Percentiles rank a stretch among this genome's conserved stretches.
phyloP scores from a whole-genome alignment of 2,888 invertebrate genomes.

The Chouioia cunea region DNA sequence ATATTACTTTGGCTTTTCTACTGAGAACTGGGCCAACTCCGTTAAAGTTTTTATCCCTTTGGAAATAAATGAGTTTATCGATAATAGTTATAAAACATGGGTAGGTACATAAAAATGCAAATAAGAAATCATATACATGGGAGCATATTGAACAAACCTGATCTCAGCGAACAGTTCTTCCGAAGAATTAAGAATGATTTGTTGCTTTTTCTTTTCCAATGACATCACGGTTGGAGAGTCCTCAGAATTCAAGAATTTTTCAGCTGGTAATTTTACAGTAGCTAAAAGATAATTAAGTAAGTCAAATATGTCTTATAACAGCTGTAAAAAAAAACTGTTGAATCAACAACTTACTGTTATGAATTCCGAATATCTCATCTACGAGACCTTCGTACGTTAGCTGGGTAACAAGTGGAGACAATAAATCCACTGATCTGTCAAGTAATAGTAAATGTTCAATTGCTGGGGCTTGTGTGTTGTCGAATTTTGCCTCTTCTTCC shows the following conservation, averaged over 20 bases:
- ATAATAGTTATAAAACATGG: neutral
- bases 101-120: neutral
- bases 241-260: constrained; percentile 82
- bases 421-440: constrained; percentile 91
- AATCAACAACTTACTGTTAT: constrained; percentile 71
- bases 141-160: constrained; percentile 57
- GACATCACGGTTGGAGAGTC: constrained; percentile 74
- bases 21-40: constrained; percentile 88
- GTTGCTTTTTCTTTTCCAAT: constrained; percentile 77
- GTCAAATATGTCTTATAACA: neutral
- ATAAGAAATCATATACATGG: neutral
- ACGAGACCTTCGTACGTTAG: constrained; percentile 97
- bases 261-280: constrained; percentile 86
- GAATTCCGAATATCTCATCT: constrained; percentile 93
- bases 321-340: constrained; percentile 22
- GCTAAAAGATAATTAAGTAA: constrained; percentile 62
- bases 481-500: constrained; percentile 72
- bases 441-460: constrained; percentile 92
- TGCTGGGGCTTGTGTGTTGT: constrained; percentile 69
- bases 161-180: constrained; percentile 92
- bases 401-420: constrained; percentile 93
- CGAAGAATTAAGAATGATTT: constrained; percentile 87
- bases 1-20: constrained; percentile 87
- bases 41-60: constrained; percentile 91
- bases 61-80: neutral